These are phyloP conservation scores for Saturnia japonica DNA, from an alignment of 2,888 invertebrate genomes.

Conservation along the genomic window DNA sequence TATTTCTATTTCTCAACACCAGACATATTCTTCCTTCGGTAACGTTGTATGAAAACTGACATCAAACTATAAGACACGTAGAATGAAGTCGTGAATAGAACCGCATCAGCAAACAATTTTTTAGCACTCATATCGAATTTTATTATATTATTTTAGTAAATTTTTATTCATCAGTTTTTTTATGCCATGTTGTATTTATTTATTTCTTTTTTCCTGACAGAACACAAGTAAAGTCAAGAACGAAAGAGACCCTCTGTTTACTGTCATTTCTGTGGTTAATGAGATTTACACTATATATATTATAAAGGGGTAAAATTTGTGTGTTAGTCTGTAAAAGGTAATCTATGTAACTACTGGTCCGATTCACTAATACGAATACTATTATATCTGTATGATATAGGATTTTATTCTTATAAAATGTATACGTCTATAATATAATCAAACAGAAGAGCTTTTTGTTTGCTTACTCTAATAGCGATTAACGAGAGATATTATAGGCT, in stretches of 20 bases:
- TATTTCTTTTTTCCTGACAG: neutral
- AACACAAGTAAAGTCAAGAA: neutral
- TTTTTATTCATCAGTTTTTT: neutral
- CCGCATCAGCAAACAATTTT: constrained; percentile 43
- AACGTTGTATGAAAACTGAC: constrained; percentile 46
- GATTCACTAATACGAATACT: too few relatives aligned
- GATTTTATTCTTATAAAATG: too few relatives aligned
- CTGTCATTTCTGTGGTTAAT: neutral
- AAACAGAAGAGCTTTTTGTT: too few relatives aligned
- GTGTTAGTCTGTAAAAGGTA: too few relatives aligned
- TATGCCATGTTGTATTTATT: neutral
- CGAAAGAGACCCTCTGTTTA: neutral
- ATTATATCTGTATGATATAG: too few relatives aligned
- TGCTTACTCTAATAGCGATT: too few relatives aligned
- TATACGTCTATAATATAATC: too few relatives aligned
- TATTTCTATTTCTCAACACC: constrained; percentile 20
- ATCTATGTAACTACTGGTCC: too few relatives aligned
- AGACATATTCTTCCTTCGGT: constrained; percentile 35
- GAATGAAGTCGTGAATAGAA: constrained; percentile 53
- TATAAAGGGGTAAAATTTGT: too few relatives aligned
- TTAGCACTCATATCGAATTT: constrained; percentile 39
- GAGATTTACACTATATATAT: too few relatives aligned
- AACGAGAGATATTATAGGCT: too few relatives aligned
- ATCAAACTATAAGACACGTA: constrained; percentile 52
- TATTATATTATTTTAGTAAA: neutral